A percentile compares a stretch with the other conserved stretches of the same genome.
Conservation (phyloP, 1,140 invertebrate genomes). For the Chlorops oryzae region DNA sequence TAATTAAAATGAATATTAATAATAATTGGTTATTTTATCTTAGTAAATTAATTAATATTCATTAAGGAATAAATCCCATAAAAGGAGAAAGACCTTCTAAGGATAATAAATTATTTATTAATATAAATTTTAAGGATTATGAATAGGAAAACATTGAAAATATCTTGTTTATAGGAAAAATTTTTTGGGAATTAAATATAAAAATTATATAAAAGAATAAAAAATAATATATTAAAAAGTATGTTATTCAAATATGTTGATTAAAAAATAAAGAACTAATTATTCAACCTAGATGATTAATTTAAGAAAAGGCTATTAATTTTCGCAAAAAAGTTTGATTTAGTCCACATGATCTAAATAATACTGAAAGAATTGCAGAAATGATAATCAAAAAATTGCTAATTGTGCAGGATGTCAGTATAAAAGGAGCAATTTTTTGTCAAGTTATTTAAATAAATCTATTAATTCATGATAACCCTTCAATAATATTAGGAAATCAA, state of each 20-base stretch:
- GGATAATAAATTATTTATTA: conserved; percentile 48
- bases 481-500: too few species aligned
- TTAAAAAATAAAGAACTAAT: conserved; percentile 38
- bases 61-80: too few species aligned
- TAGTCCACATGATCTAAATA: conserved; percentile 43
- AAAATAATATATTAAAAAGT: conserved; percentile 42
- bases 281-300: too few species aligned
- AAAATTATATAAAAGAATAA: conserved; percentile 37
- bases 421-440: conserved; percentile 51
- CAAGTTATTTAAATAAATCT: conserved; percentile 47
- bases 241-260: conserved; percentile 44
- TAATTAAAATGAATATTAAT: conserved; percentile 42
- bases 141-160: conserved; percentile 33
- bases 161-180: conserved; percentile 45
- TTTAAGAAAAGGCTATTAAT: conserved; percentile 43
- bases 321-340: conserved; percentile 51
- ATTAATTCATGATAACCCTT: conserved; percentile 44
- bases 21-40: conserved; percentile 36
- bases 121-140: conserved; percentile 37
- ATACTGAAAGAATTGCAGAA: conserved; percentile 33
- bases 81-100: conserved; percentile 50
- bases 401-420: conserved; percentile 34
- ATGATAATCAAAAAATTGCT: too few species aligned
- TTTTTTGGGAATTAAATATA: conserved; percentile 39
- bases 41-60: conserved; percentile 47